These are phyloP conservation scores for Lasioglossum malachurum DNA, from an alignment of 2,888 invertebrate genomes.

Conservation along the genomic window DNA sequence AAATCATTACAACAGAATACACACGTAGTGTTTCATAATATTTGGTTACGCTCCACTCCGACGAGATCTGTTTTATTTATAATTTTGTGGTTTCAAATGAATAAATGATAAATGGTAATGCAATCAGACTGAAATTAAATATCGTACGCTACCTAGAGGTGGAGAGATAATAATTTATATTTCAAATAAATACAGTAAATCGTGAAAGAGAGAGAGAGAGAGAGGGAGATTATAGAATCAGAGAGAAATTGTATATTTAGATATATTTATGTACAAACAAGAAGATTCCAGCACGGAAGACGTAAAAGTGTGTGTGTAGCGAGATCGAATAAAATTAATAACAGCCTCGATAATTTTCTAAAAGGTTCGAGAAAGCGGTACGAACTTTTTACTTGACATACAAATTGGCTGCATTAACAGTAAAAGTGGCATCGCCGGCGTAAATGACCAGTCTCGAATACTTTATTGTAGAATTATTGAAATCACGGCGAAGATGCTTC, in stretches of 20 bases:
- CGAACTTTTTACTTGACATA: not conserved
- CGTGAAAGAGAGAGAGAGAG: too few species aligned
- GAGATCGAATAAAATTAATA: not conserved
- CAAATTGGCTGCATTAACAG: not conserved
- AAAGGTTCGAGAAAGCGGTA: not conserved
- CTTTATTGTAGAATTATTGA: slow-evolving; percentile 1
- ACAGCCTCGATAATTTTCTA: not conserved
- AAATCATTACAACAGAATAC: not conserved
- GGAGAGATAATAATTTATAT: not conserved
- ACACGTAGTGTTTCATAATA: not conserved
- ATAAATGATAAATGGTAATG: not conserved
- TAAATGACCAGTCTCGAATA: not conserved
- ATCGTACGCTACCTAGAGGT: not conserved
- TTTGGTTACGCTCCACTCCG: not conserved
- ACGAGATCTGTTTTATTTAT: not conserved
- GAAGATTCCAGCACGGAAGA: too few species aligned
- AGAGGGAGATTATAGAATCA: not conserved
- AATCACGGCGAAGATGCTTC: not conserved
- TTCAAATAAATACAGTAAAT: not conserved
- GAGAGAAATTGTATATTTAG: not conserved
- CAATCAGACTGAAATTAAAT: not conserved
- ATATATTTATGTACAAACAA: too few species aligned
- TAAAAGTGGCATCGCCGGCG: not conserved
- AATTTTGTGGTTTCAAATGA: not conserved
- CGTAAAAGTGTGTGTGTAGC: not conserved